phyloP scores from a whole-genome alignment of 1,140 invertebrate genomes.

The Thrips palmi region DNA sequence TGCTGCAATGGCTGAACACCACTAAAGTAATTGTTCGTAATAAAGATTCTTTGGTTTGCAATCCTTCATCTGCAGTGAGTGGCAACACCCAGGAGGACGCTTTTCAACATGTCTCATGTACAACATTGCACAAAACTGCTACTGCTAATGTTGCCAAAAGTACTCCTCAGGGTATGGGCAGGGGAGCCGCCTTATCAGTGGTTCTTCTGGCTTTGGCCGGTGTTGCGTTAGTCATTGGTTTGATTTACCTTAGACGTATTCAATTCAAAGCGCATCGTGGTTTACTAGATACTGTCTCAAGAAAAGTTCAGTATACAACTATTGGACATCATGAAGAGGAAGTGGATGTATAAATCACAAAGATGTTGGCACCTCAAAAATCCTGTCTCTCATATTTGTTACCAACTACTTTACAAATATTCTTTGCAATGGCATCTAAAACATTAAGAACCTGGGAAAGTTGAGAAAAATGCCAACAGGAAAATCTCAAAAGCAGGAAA shows the following conservation, averaged over 20 bases:
- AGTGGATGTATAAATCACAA: conserved; percentile 21
- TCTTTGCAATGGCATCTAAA: too few species aligned
- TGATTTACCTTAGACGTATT: conserved; percentile 39
- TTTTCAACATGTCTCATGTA: conserved; percentile 3
- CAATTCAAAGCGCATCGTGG: conserved; percentile 33
- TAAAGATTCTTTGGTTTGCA: conserved; percentile 32
- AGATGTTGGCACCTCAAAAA: too few species aligned
- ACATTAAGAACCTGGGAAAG: too few species aligned
- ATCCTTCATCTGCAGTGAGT: conserved; percentile 18
- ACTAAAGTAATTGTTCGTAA: conserved; percentile 41
- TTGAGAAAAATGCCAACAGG: too few species aligned
- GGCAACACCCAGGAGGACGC: conserved; percentile 7
- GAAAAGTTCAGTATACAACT: conserved; percentile 54
- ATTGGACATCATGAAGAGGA: conserved; percentile 34
- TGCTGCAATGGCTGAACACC: conserved; percentile 40
- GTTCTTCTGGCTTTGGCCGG: conserved; percentile 35
- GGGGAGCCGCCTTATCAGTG: conserved; percentile 26
- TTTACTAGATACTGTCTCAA: conserved; percentile 40
- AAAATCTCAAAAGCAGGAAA: too few species aligned
- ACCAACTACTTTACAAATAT: too few species aligned
- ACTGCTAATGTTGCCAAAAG: conserved; percentile 19
- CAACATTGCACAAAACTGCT: conserved; percentile 7
- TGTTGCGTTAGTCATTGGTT: conserved; percentile 29
- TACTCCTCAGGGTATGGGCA: conserved; percentile 15
- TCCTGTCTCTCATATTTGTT: too few species aligned